Percentiles rank a stretch among this genome's conserved stretches.
Conservation (phyloP, 2,888 invertebrate species). For the Cataglyphis altisquamis region DNA sequence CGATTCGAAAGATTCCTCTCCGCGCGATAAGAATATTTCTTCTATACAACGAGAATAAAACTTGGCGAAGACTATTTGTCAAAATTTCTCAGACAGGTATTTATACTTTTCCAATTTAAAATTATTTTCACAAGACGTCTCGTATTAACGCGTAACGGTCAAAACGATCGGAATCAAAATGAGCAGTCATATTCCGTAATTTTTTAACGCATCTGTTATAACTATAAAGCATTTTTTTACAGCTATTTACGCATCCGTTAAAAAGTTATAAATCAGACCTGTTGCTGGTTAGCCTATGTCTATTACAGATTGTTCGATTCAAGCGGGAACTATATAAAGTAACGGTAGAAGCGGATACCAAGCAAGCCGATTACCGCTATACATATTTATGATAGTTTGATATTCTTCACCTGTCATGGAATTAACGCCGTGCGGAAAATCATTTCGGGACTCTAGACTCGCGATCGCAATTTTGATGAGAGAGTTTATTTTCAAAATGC, state of each 20-base stretch:
- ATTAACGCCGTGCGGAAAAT: constrained; percentile 38
- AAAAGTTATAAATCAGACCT: background rate
- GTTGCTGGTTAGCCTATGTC: background rate
- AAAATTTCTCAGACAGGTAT: background rate
- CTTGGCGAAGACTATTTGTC: background rate
- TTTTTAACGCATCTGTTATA: background rate
- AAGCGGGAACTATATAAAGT: constrained; percentile 73
- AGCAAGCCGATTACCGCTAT: constrained; percentile 61
- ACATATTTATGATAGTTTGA: constrained; percentile 63
- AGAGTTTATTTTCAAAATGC: background rate
- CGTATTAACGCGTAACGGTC: no score
- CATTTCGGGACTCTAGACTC: constrained; percentile 30
- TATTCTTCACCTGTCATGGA: background rate
- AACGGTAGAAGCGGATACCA: constrained; percentile 79
- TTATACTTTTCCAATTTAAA: background rate
- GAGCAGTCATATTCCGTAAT: background rate
- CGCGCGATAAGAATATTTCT: background rate
- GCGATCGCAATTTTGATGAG: background rate
- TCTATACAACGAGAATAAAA: background rate
- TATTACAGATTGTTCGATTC: constrained; percentile 68
- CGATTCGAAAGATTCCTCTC: constrained; percentile 51
- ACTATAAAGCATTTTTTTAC: background rate
- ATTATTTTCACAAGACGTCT: background rate
- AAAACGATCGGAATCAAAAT: no score
- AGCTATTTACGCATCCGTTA: background rate